Evolutionary conservation across 2,113 vertebrate species (phyloP), one percentile per base, ranked within the genome.

Genomic region (Dendrocopos noguchii): DNA sequence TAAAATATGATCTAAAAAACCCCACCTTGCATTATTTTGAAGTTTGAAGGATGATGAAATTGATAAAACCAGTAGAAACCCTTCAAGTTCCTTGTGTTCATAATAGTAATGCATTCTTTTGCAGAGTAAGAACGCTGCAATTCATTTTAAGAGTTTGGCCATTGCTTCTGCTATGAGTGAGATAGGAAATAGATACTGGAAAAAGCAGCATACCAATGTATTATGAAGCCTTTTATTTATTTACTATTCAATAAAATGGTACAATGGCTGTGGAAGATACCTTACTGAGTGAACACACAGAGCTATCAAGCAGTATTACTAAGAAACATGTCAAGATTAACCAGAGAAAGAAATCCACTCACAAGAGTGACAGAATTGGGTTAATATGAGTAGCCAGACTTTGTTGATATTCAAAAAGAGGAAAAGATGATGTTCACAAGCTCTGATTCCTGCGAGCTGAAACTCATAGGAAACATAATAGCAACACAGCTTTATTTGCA

Each of bases 1-100:
- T 80, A 82, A 84, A 90, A 89, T 86, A 78, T 12, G 39, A 67
- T 84, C 46, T 77, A 53, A 87, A 67, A 92, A 93, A 36, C 46
- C 52, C 50, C 18, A 22, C 0, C 0, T 42, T 80, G n/a, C 34
- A 87, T 83, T 74, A 81, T 91, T 81, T 9, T 84, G 74, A 88
- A 73, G 36, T 76, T 78, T 82, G 42, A 86, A 56, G 77, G 44
- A 89, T 79, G 46, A 70, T 85, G 76, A 83, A 83, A 60, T 73
- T 36, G 27, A 27, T 79, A 60, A 91, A 80, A 84, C 82, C 11
- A 47, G 66, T 42, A 71, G 60, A 91, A 87, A 75, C 8, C 13
- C 21, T 89, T 80, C 39, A 57, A 80, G 19, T 67, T 16, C 10
- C 44, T 67, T 47, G 16, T 28, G 13, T 53, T 92, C 29, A 47